Conservation (phyloP, 2,113 vertebrate genomes). For the Lanius ludovicianus region DNA sequence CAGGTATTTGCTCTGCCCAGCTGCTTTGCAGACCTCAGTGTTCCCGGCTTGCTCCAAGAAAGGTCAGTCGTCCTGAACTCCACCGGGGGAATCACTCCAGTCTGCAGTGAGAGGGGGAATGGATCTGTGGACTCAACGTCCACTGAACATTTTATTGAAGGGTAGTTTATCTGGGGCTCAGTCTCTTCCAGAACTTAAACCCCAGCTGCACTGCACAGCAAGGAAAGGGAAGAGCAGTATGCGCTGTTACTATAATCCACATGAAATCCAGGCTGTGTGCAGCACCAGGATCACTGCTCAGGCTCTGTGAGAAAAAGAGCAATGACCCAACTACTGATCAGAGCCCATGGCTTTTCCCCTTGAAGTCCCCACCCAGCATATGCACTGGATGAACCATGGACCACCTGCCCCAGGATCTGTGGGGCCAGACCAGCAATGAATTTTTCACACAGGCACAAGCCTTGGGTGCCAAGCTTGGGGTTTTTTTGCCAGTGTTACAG, state of each 20-base stretch:
- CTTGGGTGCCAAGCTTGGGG: not conserved
- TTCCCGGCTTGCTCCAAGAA: not conserved
- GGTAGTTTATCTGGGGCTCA: not conserved
- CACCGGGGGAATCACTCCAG: not conserved
- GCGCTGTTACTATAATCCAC: not conserved
- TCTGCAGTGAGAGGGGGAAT: not conserved
- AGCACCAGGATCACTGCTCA: not conserved
- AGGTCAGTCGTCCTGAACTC: not conserved
- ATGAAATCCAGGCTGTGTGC: not conserved
- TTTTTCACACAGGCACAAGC: not conserved
- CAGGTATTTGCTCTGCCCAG: not conserved
- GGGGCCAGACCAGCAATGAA: too few species aligned
- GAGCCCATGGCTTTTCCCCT: not conserved
- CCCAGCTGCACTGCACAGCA: not conserved
- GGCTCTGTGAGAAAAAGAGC: rapidly evolving
- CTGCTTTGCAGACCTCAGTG: not conserved
- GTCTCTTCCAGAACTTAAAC: not conserved
- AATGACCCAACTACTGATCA: rapidly evolving
- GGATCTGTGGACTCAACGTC: not conserved
- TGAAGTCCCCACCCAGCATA: rapidly evolving
- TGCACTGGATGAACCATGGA: rapidly evolving
- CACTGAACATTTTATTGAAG: not conserved
- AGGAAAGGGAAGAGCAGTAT: not conserved
- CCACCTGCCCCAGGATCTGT: rapidly evolving
- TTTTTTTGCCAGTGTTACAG: rapidly evolving